These are phyloP conservation scores for Parnassius orleans DNA, from an alignment of 2,888 invertebrate species.

Conservation along the genomic window DNA sequence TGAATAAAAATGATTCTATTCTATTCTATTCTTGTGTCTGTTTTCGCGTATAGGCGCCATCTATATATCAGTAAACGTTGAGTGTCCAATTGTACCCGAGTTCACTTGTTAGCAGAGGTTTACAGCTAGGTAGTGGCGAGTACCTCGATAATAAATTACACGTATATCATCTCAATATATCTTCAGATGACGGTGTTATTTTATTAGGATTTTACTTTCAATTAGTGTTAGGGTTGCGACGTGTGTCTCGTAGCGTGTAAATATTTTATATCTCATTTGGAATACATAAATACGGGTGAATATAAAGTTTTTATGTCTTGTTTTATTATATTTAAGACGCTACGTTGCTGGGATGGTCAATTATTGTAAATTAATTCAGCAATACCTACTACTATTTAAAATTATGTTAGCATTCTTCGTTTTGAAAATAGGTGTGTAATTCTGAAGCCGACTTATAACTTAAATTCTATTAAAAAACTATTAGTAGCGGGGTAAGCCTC, in stretches of 20 bases:
- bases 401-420: too few species aligned
- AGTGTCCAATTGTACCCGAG: slow-evolving; percentile 36
- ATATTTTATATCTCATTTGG: slow-evolving; percentile 23
- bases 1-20: too few species aligned
- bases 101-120: slow-evolving; percentile 42
- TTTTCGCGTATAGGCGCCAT: slow-evolving; percentile 52
- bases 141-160: slow-evolving; percentile 44
- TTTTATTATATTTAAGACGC: slow-evolving; percentile 13
- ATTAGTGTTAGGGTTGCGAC: slow-evolving; percentile 31
- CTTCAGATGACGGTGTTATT: slow-evolving; percentile 43
- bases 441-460: too few species aligned
- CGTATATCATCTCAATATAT: slow-evolving; percentile 44
- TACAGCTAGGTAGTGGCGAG: slow-evolving; percentile 40
- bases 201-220: slow-evolving; percentile 33
- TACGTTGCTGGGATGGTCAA: neutral
- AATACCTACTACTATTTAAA: too few species aligned
- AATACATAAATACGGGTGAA: slow-evolving; percentile 17
- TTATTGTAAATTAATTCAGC: neutral
- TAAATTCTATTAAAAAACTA: too few species aligned
- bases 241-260: slow-evolving; percentile 28
- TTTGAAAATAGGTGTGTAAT: too few species aligned
- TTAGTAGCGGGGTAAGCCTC: too few species aligned
- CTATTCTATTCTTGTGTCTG: slow-evolving; percentile 38
- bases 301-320: slow-evolving; percentile 21
- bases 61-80: slow-evolving; percentile 45